phyloP scores from a whole-genome alignment of 1,140 invertebrate species.

The Choristoneura fumiferana region DNA sequence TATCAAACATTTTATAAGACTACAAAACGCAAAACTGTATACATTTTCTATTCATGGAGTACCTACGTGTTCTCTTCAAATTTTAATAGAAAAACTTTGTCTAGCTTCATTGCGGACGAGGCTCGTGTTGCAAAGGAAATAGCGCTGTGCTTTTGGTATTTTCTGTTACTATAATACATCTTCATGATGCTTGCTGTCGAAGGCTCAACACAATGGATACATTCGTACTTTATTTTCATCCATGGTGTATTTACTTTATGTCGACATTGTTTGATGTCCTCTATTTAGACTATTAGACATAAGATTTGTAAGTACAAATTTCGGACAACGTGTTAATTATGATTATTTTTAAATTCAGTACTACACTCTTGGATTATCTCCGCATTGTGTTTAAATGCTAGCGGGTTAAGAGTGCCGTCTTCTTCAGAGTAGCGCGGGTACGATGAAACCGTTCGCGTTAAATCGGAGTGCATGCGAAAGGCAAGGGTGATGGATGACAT shows the following conservation, averaged over 20 bases:
- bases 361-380: no score
- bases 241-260: constrained; percentile 14
- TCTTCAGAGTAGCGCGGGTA: no score
- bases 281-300: no score
- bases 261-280: constrained; percentile 36
- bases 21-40: constrained; percentile 1
- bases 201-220: constrained; percentile 32
- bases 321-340: no score
- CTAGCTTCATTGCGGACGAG: constrained; percentile 16
- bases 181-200: constrained; percentile 40
- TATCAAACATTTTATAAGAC: neutral
- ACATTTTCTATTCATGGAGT: constrained; percentile 14
- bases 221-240: constrained; percentile 39
- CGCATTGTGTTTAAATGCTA: no score
- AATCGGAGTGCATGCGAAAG: no score
- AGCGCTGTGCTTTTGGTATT: constrained; percentile 22
- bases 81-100: constrained; percentile 44
- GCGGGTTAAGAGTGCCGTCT: no score
- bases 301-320: no score
- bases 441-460: no score
- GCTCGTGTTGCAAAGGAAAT: constrained; percentile 3
- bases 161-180: constrained; percentile 44
- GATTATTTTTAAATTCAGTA: no score
- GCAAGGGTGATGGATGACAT: no score
- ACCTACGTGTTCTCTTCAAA: constrained; percentile 27